Base-by-base conservation (phyloP, 2,113 vertebrate genomes). In the Agelaius phoeniceus region DNA sequence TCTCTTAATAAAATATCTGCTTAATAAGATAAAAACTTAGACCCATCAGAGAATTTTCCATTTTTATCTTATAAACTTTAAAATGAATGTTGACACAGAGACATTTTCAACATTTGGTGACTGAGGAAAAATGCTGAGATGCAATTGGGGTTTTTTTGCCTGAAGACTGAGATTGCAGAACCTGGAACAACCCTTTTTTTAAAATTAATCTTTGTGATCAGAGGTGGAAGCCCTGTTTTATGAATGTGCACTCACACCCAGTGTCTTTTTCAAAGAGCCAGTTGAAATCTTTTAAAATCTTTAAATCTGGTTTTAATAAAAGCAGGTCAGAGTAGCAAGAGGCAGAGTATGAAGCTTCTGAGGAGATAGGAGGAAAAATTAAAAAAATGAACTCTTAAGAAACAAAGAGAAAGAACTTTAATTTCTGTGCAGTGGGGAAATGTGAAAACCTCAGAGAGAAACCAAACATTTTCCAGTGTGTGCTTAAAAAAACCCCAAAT, bases 241-340 rank as follows among this genome's bases (percentile, higher is more conserved):
- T 55, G 15, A 68, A 82, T 22, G 33, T 52, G 43, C 67, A 66
- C 35, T 88, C 27, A 69, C 67, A 80, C 7, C 11, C 55, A 30
- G 19, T 20, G 21, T 55, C 22, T 90, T 90, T 90, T 90, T 51
- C 28, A 62, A 84, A 80, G 33, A 58, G 39, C 11, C 21, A 33
- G 4, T 4, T 74, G 51, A 52, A 81, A 78, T 63, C 30, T 66
- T 67, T 67, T 15, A 21, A 55, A 55, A 55, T 39, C 9, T 37
- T 69, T 23, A 61, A 69, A 59, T 39, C 26, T 73, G 9, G 14
- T 79, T 87, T 85, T 93, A 65, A 80, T 83, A 55, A 89, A 91
- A 24, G 21, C n/a, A 85, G 13, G 15, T 71, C 48, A 44, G 54
- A 57, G 41, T 30, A 44, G 31, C 1, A n/a, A 73, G 14, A 73